Conservation (phyloP, 64 coral and sea anemone genomes). For the Stylophora pistillata region DNA sequence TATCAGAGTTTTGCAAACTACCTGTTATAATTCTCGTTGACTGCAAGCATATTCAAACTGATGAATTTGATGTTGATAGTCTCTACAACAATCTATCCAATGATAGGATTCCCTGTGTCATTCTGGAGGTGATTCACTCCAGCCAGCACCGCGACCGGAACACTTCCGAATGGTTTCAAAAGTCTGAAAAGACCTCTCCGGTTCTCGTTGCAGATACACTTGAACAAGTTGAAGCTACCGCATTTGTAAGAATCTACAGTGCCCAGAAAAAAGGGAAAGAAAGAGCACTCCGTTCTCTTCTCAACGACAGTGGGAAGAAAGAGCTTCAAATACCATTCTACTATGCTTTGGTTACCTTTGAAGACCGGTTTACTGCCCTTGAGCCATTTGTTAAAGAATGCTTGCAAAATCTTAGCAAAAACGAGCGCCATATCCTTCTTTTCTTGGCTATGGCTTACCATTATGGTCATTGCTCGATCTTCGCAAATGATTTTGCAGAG, state of each 20-base stretch:
- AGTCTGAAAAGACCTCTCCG: conserved; percentile 19
- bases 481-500: background rate
- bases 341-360: conserved; percentile 63
- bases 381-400: conserved; percentile 63
- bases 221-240: background rate
- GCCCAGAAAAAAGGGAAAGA: conserved; percentile 30
- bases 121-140: conserved; percentile 45
- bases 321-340: conserved; percentile 76
- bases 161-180: background rate
- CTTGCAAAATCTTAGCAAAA: conserved; percentile 10
- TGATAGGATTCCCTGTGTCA: conserved; percentile 56
- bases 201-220: conserved; percentile 38
- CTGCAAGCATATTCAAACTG: conserved; percentile 31
- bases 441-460: conserved; percentile 73
- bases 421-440: conserved; percentile 21
- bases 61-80: conserved; percentile 36
- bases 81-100: conserved; percentile 57
- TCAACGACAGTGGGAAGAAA: background rate
- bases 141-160: background rate
- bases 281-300: background rate
- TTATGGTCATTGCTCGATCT: conserved; percentile 40
- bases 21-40: conserved; percentile 59
- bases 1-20: conserved; percentile 53
- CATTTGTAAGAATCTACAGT: conserved; percentile 59
- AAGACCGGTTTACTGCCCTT: conserved; percentile 40